Evolutionary conservation across 2,888 invertebrate species (phyloP).

Genomic region (Altica lythri): DNA sequence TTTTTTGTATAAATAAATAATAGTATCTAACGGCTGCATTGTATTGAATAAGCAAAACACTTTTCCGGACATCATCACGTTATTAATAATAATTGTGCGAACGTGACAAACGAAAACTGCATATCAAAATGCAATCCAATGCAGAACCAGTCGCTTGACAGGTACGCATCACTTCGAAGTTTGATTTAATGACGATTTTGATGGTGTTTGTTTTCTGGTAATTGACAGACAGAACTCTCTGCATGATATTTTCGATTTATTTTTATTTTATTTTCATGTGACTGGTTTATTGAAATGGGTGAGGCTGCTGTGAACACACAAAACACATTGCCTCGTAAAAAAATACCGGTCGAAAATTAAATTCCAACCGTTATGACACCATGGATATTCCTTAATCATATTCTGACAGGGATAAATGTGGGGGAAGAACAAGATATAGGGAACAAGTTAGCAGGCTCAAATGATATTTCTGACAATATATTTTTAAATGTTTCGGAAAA

Average conservation of each 20-base stretch:
- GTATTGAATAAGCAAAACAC: background rate
- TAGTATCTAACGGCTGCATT: background rate
- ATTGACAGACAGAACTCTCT: conserved; percentile 1
- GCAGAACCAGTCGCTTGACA: background rate
- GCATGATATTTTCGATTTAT: background rate
- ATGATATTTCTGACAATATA: no score
- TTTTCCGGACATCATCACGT: background rate
- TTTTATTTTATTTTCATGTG: background rate
- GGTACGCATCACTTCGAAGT: conserved; percentile 11
- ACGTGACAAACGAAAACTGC: conserved; percentile 4
- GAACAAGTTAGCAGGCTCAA: no score
- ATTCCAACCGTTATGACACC: no score
- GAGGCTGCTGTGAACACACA: no score
- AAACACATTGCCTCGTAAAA: no score
- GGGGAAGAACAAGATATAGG: no score
- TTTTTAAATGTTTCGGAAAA: no score
- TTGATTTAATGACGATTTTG: conserved; percentile 11
- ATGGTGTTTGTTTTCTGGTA: conserved; percentile 15
- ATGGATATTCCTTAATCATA: no score
- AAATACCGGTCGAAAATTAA: no score
- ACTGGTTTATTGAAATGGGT: background rate
- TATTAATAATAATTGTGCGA: background rate
- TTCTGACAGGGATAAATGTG: no score
- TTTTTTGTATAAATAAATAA: background rate
- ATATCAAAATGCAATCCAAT: conserved; percentile 4